Conservation (phyloP, 2,113 vertebrate species). For the Gobius niger region DNA sequence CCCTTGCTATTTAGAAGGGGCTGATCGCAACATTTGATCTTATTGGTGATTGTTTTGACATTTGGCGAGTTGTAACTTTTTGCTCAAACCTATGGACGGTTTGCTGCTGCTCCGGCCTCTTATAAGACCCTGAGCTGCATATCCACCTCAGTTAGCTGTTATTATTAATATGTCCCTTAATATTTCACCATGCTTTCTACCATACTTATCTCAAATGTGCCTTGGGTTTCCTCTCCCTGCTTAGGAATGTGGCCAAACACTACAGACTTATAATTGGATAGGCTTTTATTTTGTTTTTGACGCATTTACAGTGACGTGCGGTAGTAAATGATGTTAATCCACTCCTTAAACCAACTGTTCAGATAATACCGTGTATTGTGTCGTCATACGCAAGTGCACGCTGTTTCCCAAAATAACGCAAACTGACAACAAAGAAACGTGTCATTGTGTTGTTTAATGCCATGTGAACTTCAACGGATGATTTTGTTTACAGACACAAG, state of each 20-base stretch:
- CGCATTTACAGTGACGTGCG: background rate
- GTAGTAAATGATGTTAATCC: background rate
- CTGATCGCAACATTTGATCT: too few relatives aligned
- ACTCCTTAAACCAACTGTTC: background rate
- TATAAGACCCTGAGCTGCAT: too few relatives aligned
- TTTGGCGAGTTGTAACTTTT: too few relatives aligned
- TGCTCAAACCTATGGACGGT: too few relatives aligned
- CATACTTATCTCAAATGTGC: background rate
- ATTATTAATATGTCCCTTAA: too few relatives aligned
- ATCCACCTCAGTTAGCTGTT: too few relatives aligned
- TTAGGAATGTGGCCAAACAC: slow-evolving; percentile 32
- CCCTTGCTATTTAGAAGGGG: too few relatives aligned
- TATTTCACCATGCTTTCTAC: background rate
- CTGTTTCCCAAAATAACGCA: background rate
- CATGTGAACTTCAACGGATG: background rate
- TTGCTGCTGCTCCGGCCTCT: too few relatives aligned
- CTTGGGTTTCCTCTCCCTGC: background rate
- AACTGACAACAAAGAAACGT: background rate
- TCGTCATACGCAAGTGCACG: background rate
- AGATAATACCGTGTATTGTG: background rate
- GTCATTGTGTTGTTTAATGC: background rate
- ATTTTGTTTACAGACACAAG: slow-evolving; percentile 62
- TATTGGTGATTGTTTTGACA: too few relatives aligned
- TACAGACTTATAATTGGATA: background rate
- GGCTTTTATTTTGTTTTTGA: slow-evolving; percentile 11